Evolutionary conservation across 2,113 vertebrate species (phyloP).

Genomic region (Pseudorhombus dupliciocellatus): DNA sequence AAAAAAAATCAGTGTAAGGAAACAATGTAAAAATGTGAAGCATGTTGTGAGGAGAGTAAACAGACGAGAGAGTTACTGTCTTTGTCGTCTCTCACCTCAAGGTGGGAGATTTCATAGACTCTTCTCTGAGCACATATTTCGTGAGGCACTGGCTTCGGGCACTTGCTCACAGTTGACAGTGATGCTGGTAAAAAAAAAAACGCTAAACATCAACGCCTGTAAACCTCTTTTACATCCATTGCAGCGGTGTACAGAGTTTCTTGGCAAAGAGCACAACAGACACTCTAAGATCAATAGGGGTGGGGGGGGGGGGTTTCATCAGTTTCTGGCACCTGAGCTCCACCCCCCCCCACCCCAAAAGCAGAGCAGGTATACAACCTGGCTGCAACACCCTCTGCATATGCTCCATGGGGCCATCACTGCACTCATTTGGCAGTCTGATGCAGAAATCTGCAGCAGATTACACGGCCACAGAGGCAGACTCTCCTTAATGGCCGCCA

Average conservation of each 20-base stretch:
- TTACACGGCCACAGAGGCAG: slow-evolving; percentile 62
- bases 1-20: slow-evolving; percentile 18
- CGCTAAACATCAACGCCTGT: slow-evolving; percentile 12
- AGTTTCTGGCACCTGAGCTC: slow-evolving; percentile 10
- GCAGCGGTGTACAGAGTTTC: slow-evolving; percentile 4
- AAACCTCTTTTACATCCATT: not conserved
- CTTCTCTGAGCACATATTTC: slow-evolving; percentile 49
- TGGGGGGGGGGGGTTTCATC: not conserved
- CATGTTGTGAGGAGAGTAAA: slow-evolving; percentile 49
- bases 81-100: slow-evolving; percentile 39
- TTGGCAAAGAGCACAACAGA: slow-evolving; percentile 11
- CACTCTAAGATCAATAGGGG: slow-evolving; percentile 28
- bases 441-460: slow-evolving; percentile 70
- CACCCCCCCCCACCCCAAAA: slow-evolving; percentile 12
- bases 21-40: not conserved
- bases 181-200: not conserved
- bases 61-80: slow-evolving; percentile 42
- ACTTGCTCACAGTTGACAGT: not conserved
- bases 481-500: slow-evolving; percentile 64
- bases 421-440: slow-evolving; percentile 62
- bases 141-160: slow-evolving; percentile 20
- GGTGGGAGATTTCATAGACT: slow-evolving; percentile 29
- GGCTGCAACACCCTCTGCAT: slow-evolving; percentile 33
- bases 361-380: slow-evolving; percentile 25
- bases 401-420: slow-evolving; percentile 33